Percentiles rank a stretch among this genome's conserved stretches.
Evolutionary conservation across 2,888 invertebrate species (phyloP).

Genomic region (Spialia ferax): DNA sequence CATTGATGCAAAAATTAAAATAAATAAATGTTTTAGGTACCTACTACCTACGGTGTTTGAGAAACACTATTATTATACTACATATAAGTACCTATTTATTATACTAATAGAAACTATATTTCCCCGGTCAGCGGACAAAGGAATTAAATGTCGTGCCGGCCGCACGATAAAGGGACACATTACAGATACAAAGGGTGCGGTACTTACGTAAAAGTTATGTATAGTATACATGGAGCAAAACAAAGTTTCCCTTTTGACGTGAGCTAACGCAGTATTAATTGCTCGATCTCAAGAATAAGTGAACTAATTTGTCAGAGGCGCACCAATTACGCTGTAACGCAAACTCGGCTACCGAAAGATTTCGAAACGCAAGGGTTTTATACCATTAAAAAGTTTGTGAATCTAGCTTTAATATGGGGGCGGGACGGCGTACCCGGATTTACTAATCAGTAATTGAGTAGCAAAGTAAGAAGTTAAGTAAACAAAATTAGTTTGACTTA

Average conservation of each 20-base stretch:
- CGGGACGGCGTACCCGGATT: neutral
- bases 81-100: neutral
- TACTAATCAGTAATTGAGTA: neutral
- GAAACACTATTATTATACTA: no score
- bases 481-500: no score
- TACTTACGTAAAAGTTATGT: neutral
- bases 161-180: neutral
- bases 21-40: no score
- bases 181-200: neutral
- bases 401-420: neutral
- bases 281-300: constrained; percentile 3
- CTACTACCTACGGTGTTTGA: no score
- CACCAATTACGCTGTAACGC: neutral
- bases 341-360: no score
- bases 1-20: no score
- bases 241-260: neutral
- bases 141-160: neutral
- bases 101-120: neutral
- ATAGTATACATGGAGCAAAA: neutral
- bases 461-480: no score
- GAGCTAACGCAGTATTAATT: neutral
- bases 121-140: neutral
- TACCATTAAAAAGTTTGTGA: neutral
- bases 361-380: neutral
- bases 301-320: constrained; percentile 1